phyloP scores from a whole-genome alignment of 2,888 invertebrate genomes.

The Coleophora flavipennella region DNA sequence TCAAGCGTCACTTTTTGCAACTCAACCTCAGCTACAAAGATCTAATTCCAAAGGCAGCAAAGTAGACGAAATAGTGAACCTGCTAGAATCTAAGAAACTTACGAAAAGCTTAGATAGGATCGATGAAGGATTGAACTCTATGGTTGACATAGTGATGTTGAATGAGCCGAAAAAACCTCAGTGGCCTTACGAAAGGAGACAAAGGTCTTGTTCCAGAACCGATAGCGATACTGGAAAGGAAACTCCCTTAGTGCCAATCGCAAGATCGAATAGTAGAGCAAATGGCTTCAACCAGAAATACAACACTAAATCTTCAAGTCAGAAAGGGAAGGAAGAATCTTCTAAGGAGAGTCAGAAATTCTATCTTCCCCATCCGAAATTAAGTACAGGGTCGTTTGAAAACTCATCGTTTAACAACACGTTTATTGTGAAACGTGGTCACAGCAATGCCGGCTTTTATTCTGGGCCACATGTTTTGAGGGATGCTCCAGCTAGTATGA shows the following conservation, averaged over 20 bases:
- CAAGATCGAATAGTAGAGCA: conserved; percentile 40
- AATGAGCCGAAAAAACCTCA: conserved; percentile 60
- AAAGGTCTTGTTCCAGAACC: conserved; percentile 52
- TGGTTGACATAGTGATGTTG: conserved; percentile 81
- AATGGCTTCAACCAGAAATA: conserved; percentile 28
- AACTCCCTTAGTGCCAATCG: conserved; percentile 47
- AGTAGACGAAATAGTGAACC: conserved; percentile 64
- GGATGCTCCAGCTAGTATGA: conserved; percentile 64
- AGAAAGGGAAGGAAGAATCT: conserved; percentile 37
- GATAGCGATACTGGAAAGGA: conserved; percentile 54
- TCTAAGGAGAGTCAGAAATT: conserved; percentile 48
- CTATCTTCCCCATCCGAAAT: conserved; percentile 43
- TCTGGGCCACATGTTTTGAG: conserved; percentile 69
- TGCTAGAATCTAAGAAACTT: conserved; percentile 74
- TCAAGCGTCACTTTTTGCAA: conserved; percentile 43
- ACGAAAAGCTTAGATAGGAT: conserved; percentile 86
- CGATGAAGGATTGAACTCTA: conserved; percentile 79
- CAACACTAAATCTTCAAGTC: conserved; percentile 37
- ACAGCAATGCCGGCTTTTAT: conserved; percentile 76
- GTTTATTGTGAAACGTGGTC: conserved; percentile 76
- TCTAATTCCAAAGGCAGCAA: conserved; percentile 52
- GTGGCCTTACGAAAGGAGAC: conserved; percentile 57
- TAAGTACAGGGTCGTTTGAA: conserved; percentile 46
- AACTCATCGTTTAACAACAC: conserved; percentile 62
- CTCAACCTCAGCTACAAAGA: conserved; percentile 28